phyloP scores from a whole-genome alignment of 2,888 invertebrate species.

The Andrena hattorfiana region DNA sequence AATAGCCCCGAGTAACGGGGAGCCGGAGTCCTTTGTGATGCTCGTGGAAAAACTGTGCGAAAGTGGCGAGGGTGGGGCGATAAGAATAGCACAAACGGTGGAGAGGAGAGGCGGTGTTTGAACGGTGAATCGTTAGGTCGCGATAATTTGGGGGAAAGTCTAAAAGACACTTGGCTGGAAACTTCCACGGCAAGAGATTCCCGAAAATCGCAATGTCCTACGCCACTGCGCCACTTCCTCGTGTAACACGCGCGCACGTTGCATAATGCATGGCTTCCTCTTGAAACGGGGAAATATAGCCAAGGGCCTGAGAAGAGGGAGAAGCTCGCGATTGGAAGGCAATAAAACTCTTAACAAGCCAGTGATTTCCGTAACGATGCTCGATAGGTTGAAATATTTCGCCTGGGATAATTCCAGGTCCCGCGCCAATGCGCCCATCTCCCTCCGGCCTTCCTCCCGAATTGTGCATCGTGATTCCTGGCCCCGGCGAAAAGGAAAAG shows the following conservation, averaged over 20 bases:
- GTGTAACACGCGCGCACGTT: conserved; percentile 1
- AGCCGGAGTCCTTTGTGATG: conserved; percentile 22
- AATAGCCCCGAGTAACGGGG: conserved; percentile 31
- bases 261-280: conserved; percentile 6
- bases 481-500: conserved; percentile 2
- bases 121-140: background rate
- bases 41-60: conserved; percentile 27
- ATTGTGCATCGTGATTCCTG: conserved; percentile 15
- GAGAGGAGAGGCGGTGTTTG: conserved; percentile 12
- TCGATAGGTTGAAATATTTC: too few species aligned
- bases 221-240: conserved; percentile 4
- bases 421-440: too few species aligned
- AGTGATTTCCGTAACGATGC: too few species aligned
- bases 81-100: conserved; percentile 25
- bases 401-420: too few species aligned
- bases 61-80: conserved; percentile 27
- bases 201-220: background rate
- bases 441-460: background rate
- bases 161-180: background rate
- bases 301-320: background rate
- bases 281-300: background rate
- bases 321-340: too few species aligned
- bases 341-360: too few species aligned
- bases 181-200: background rate
- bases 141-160: background rate